Percentiles rank a stretch among this genome's conserved stretches.
Evolutionary conservation across 2,888 invertebrate genomes (phyloP).

Genomic region (Spodoptera littoralis): DNA sequence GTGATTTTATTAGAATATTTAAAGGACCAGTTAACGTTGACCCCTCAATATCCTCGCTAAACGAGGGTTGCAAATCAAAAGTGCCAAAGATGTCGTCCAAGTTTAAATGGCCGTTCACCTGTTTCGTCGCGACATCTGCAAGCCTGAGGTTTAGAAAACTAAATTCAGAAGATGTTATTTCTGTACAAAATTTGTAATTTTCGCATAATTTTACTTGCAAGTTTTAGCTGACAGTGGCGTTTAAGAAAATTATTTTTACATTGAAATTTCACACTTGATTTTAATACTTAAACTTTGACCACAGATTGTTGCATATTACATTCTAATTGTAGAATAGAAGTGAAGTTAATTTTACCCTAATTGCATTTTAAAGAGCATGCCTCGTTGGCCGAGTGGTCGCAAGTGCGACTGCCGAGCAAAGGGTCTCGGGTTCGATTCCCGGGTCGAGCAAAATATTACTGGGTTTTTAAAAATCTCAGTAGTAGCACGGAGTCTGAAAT

Average conservation of each 20-base stretch:
- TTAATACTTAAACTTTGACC: too few species aligned
- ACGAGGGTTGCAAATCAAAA: conserved; percentile 35
- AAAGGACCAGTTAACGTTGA: conserved; percentile 52
- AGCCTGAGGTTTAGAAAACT: conserved; percentile 54
- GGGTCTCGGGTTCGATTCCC: too few species aligned
- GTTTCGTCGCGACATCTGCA: conserved; percentile 47
- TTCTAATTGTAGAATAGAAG: too few species aligned
- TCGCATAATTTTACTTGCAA: conserved; percentile 36
- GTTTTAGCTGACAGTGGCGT: conserved; percentile 23
- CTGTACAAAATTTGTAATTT: conserved; percentile 37
- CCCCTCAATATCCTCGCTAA: conserved; percentile 26
- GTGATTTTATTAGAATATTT: conserved; percentile 65
- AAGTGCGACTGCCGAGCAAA: too few species aligned
- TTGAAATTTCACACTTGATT: conserved; percentile 8
- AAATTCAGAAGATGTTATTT: conserved; percentile 46
- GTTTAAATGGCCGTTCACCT: conserved; percentile 36
- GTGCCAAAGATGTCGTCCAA: conserved; percentile 46
- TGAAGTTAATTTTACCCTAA: too few species aligned
- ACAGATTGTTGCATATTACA: too few species aligned
- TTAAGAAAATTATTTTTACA: conserved; percentile 22
- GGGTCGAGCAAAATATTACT: too few species aligned
- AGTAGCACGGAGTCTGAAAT: too few species aligned
- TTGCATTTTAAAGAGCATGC: too few species aligned
- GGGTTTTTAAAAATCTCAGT: too few species aligned
- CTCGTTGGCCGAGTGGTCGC: too few species aligned